phyloP scores from a whole-genome alignment of 2,797 vertebrate species.

The Sardinella longiceps region DNA sequence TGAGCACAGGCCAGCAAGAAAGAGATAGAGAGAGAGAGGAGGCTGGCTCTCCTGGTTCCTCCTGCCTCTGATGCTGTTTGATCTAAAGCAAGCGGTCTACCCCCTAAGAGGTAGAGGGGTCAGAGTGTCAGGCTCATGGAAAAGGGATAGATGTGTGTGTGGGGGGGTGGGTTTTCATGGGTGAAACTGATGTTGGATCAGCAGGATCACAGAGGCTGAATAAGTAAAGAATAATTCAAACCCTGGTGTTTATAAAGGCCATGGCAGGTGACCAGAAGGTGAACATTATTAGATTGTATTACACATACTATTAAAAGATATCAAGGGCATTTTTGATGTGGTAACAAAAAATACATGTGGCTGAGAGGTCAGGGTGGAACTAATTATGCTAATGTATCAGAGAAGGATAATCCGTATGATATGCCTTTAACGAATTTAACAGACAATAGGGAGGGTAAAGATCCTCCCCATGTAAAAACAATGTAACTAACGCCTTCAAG shows the following conservation, averaged over 20 bases:
- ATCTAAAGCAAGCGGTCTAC: conserved; percentile 6
- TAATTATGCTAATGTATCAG: conserved; percentile 6
- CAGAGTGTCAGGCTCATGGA: conserved; percentile 5
- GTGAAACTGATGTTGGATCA: conserved; percentile 2
- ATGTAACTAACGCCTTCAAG: neutral
- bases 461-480: neutral
- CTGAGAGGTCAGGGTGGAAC: neutral
- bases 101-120: conserved; percentile 10
- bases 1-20: neutral
- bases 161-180: neutral
- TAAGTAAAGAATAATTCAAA: conserved; percentile 1
- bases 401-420: neutral
- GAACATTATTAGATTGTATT: neutral
- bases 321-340: neutral
- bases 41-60: neutral
- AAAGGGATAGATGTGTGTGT: neutral
- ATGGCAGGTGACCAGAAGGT: conserved; percentile 9
- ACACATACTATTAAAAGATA: neutral
- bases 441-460: conserved; percentile 51
- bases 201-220: neutral
- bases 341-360: neutral
- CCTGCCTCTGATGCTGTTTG: conserved; percentile 14
- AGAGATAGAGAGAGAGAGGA: neutral
- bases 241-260: neutral
- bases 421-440: conserved; percentile 33